phyloP scores from a whole-genome alignment of 2,113 vertebrate genomes.

The Spilogale gracilis region DNA sequence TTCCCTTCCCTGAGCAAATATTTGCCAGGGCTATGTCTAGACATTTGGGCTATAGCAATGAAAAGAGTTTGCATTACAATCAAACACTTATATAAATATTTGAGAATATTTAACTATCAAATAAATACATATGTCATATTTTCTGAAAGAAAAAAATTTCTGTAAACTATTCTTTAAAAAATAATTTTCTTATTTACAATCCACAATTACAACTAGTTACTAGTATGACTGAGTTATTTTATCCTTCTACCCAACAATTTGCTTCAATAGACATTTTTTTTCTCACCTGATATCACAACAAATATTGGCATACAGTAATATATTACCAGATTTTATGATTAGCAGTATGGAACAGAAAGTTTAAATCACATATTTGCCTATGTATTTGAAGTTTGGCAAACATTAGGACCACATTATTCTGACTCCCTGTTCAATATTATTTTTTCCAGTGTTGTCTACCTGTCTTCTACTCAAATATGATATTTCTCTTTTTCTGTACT shows the following conservation, averaged over 20 bases:
- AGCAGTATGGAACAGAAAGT: neutral
- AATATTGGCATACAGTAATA: neutral
- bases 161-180: neutral
- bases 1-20: neutral
- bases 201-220: neutral
- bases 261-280: neutral
- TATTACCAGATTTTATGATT: neutral
- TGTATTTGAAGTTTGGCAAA: neutral
- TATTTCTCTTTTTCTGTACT: neutral
- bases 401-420: neutral
- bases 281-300: neutral
- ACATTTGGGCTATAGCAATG: neutral
- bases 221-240: neutral
- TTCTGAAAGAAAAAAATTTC: neutral
- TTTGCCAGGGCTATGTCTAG: neutral
- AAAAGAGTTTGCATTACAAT: neutral
- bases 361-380: neutral
- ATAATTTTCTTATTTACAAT: neutral
- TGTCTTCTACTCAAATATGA: neutral
- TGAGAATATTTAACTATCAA: neutral
- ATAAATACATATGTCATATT: neutral
- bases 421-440: neutral
- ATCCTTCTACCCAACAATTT: neutral
- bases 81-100: neutral
- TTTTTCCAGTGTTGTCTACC: neutral